Conservation (phyloP, 2,113 vertebrate genomes). For the Pelobates fuscus region DNA sequence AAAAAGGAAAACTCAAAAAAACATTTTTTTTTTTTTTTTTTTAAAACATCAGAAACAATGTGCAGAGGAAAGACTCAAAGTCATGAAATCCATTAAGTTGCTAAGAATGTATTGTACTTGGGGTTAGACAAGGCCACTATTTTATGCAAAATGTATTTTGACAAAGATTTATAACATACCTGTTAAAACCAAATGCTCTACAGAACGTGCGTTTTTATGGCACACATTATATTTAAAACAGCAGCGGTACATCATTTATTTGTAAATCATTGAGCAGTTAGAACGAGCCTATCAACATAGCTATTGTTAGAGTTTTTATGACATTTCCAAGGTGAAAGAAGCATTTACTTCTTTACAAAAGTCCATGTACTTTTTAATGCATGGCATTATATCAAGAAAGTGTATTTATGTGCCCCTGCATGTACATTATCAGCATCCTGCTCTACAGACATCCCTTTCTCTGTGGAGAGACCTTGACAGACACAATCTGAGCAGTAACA, state of each 20-base stretch:
- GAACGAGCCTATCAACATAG: constrained; percentile 5
- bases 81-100: constrained; percentile 30
- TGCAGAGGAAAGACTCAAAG: constrained; percentile 22
- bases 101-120: constrained; percentile 7
- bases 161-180: constrained; percentile 32
- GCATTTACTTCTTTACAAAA: constrained; percentile 32
- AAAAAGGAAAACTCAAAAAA: background rate
- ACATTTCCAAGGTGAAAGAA: constrained; percentile 45
- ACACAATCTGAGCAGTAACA: background rate
- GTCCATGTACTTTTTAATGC: background rate
- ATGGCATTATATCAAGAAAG: constrained; percentile 37
- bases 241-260: constrained; percentile 42
- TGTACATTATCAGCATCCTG: constrained; percentile 23
- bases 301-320: constrained; percentile 45
- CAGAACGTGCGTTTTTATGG: constrained; percentile 38
- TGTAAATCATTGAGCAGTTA: constrained; percentile 29
- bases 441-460: background rate
- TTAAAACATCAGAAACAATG: background rate
- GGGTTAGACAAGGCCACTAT: constrained; percentile 29
- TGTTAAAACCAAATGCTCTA: constrained; percentile 6
- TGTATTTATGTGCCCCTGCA: constrained; percentile 30
- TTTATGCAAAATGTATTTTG: constrained; percentile 34
- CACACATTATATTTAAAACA: constrained; percentile 42
- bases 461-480: constrained; percentile 8
- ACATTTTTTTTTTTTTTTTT: no score